These are phyloP conservation scores for Eremophila alpestris DNA, from an alignment of 2,797 vertebrate genomes.

Conservation along the genomic window DNA sequence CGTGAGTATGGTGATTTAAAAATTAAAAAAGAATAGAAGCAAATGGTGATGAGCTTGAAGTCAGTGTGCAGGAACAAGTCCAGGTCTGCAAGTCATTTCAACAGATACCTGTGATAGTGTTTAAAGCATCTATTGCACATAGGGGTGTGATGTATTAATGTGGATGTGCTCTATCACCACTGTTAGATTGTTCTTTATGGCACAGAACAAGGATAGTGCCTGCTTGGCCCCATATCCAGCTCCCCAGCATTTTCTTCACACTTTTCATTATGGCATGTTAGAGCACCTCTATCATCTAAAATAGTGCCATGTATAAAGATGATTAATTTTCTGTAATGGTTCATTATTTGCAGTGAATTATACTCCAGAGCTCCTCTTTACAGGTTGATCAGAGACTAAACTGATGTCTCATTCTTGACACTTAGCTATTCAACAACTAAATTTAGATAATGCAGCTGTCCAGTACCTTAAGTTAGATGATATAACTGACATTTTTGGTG, in stretches of 20 bases:
- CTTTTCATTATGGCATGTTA: background rate
- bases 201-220: background rate
- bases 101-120: background rate
- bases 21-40: background rate
- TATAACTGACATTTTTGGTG: background rate
- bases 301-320: background rate
- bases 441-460: background rate
- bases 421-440: background rate
- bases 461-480: background rate
- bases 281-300: background rate
- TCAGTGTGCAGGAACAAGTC: background rate
- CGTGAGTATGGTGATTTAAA: background rate
- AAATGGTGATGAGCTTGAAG: background rate
- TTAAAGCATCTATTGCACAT: background rate
- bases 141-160: too few relatives aligned
- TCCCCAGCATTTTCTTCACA: background rate
- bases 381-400: background rate
- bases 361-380: background rate
- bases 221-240: background rate
- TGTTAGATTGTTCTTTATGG: background rate
- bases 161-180: background rate
- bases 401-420: background rate
- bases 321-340: background rate
- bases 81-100: background rate
- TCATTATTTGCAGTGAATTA: background rate